phyloP scores from a whole-genome alignment of 2,888 invertebrate species.

The Drosophila greeni region DNA sequence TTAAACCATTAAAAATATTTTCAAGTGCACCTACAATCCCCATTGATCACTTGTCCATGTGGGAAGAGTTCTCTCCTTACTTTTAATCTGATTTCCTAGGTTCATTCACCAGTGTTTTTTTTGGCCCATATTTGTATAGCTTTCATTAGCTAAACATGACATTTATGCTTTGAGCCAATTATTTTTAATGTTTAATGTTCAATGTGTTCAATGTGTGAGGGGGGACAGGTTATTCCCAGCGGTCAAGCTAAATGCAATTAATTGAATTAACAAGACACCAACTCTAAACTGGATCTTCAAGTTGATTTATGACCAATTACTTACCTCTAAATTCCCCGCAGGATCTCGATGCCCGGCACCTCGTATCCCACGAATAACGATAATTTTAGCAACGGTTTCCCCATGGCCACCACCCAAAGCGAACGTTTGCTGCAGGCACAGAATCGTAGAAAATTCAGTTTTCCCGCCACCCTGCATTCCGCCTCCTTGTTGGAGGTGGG shows the following conservation, averaged over 20 bases:
- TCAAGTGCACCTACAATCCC: not conserved
- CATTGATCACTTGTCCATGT: conserved; percentile 11
- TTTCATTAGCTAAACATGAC: conserved; percentile 49
- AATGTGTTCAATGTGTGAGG: conserved; percentile 41
- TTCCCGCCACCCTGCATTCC: conserved; percentile 80
- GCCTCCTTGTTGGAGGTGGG: conserved; percentile 73
- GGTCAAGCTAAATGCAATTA: conserved; percentile 62
- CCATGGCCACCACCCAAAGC: conserved; percentile 67
- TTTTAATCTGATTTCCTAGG: conserved; percentile 27
- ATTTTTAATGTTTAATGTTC: conserved; percentile 51
- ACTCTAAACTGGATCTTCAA: conserved; percentile 33
- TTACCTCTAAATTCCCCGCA: conserved; percentile 28
- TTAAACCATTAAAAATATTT: not conserved
- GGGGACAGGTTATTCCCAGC: conserved; percentile 25
- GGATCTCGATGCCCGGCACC: conserved; percentile 65
- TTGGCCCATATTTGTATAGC: conserved; percentile 24
- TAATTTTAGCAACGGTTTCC: conserved; percentile 72
- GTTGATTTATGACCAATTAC: conserved; percentile 27
- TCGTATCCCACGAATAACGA: conserved; percentile 72
- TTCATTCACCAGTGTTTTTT: conserved; percentile 44
- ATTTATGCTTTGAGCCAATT: conserved; percentile 62
- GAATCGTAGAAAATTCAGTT: conserved; percentile 81
- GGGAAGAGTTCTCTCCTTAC: conserved; percentile 30
- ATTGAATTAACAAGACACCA: conserved; percentile 61
- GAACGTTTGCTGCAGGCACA: conserved; percentile 71